phyloP scores from a whole-genome alignment of 2,888 invertebrate genomes.

The Apotomis capreana region DNA sequence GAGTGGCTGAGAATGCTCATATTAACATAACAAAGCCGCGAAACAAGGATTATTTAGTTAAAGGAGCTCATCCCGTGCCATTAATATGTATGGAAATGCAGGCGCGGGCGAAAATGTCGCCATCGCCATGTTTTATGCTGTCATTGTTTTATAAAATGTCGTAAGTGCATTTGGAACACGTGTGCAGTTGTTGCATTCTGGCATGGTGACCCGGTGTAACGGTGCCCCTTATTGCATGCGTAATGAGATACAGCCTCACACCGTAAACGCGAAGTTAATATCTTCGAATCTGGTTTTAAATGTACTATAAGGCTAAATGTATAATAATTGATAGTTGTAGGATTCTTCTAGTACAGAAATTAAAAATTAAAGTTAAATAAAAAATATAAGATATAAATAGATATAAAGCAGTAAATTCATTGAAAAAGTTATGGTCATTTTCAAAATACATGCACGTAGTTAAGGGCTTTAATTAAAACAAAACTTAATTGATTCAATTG shows the following conservation, averaged over 20 bases:
- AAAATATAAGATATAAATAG: too few relatives aligned
- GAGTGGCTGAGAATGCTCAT: conserved; percentile 45
- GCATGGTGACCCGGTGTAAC: background rate
- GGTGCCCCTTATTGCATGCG: conserved; percentile 13
- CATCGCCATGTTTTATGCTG: background rate
- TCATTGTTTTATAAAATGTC: conserved; percentile 1
- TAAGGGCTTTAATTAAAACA: too few relatives aligned
- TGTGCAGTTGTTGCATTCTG: conserved; percentile 1
- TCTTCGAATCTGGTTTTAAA: background rate
- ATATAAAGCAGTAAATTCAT: too few relatives aligned
- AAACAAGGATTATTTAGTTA: conserved; percentile 52
- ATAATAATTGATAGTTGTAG: too few relatives aligned
- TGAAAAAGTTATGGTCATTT: too few relatives aligned
- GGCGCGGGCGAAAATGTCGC: conserved; percentile 42
- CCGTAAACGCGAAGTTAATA: background rate
- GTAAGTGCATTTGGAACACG: background rate
- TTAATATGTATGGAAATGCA: conserved; percentile 60
- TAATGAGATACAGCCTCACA: conserved; percentile 19
- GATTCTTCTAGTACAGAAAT: too few relatives aligned
- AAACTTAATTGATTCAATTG: too few relatives aligned
- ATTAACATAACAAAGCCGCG: conserved; percentile 57
- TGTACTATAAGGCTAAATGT: background rate
- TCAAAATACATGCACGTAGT: too few relatives aligned
- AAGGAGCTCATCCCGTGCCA: conserved; percentile 50
- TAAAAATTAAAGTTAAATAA: too few relatives aligned